Evolutionary conservation across 2,888 invertebrate species (phyloP), one percentile per base, ranked within the genome.

Genomic region (Ormyrus thymus): DNA sequence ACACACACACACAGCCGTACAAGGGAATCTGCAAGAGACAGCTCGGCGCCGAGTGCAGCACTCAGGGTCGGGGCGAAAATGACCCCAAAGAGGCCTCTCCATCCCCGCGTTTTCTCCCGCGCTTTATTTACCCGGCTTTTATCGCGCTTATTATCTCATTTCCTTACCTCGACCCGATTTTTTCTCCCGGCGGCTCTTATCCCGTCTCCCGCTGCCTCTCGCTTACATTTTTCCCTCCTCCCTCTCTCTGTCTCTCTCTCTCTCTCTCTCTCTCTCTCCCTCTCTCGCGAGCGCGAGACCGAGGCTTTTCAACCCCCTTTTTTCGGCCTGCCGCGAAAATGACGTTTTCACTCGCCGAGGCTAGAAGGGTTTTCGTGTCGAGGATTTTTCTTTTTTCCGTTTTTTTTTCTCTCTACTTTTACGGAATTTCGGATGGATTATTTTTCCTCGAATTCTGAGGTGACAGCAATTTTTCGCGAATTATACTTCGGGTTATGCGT

Each of bases 71-170:
- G 10, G 53, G 4, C 29, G 50, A 71, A 71, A 62, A 71, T 53
- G 71, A 61, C 11, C 71, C 50, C 53, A 13, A 62, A 51, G 71
- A 71, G 71, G 50, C 43, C 59, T 43, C 59, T 61, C 58, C 29
- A 45, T 43, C 61, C 59, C 50, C 43, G 15, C 11, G 10, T 64
- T 55, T 56, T 65, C 46, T 4, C 50, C 11, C 50, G 45, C 15
- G 69, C 58, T 64, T 79, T 76, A 75, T 79, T 79, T 79, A 73
- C 76, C 51, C 74, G 61, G 72, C 66, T 73, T 80, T 77, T 77
- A 80, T 80, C 77, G 64, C 74, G 59, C 76, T 80, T 77, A 78
- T 80, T 80, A 80, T 80, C 80, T 65, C 74, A 75, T 80, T 80
- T 80, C 70, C 76, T 69, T 73, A 55, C 79, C 79, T 72, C 71